phyloP scores from a whole-genome alignment of 2,888 invertebrate species.

The Eurois occulta region DNA sequence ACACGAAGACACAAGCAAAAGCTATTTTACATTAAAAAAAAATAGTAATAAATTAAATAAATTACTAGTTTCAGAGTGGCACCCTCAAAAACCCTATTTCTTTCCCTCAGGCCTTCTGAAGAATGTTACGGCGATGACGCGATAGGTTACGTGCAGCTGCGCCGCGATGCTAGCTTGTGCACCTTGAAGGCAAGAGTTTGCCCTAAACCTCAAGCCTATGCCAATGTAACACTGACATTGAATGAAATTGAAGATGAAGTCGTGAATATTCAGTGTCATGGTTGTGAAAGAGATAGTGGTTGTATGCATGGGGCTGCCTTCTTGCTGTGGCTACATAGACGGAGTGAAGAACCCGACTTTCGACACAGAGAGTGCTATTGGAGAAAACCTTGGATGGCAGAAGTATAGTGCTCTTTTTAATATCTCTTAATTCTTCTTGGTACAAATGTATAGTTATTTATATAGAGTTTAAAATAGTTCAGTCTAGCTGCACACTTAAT shows the following conservation, averaged over 20 bases:
- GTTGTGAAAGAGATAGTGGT: neutral
- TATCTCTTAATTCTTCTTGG: neutral
- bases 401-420: neutral
- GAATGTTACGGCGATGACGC: neutral
- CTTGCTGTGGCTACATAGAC: constrained; percentile 14
- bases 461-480: too few species aligned
- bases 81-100: neutral
- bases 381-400: neutral
- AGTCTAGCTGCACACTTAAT: too few species aligned
- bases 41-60: neutral
- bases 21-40: too few species aligned
- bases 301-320: neutral
- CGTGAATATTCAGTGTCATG: neutral
- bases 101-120: neutral
- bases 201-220: neutral
- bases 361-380: constrained; percentile 2
- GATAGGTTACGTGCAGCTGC: constrained; percentile 15
- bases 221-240: neutral
- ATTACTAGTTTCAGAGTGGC: neutral
- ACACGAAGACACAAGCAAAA: neutral
- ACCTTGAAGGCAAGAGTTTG: constrained; percentile 4
- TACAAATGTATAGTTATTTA: neutral
- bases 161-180: neutral
- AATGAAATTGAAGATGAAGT: constrained; percentile 11
- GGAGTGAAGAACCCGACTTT: constrained; percentile 5